Base-by-base conservation (phyloP, 1,140 invertebrate genomes). In the Penaeus vannamei region DNA sequence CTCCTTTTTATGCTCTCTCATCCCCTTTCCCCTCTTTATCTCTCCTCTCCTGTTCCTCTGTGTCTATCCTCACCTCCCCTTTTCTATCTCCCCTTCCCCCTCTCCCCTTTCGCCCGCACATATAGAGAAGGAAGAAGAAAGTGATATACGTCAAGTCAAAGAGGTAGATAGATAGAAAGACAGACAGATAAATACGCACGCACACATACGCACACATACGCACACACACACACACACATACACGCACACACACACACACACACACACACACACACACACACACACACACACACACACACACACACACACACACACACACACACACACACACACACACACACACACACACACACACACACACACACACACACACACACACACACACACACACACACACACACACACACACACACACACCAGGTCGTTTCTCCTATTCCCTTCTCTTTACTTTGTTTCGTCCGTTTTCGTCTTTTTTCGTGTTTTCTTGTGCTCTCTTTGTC, bases 211-310 rank as follows among this genome's bases (percentile, higher is more conserved):
- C 19, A 36, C n/a, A 79, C n/a, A 79, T 42, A 79, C n/a, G 23
- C n/a, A 79, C n/a, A 79, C n/a, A 79, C n/a, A 79, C n/a, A 79
- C n/a, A 79, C n/a, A 79, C n/a, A 79, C n/a, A 79, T 36, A 79
- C n/a, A 79, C n/a, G 23, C n/a, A 79, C n/a, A 79, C n/a, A 79
- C 29, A 36, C 29, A 36, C 29, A 36, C 29, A 36, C 29, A 36
- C 29, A 36, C 29, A 36, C 29, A 36, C 29, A 36, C 76, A 29
- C 76, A 29, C 76, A 29, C 76, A 29, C 76, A 29, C 76, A 29
- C 76, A 29, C 76, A 29, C 76, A 29, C 76, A 29, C 76, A 29
- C 76, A 29, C 76, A 3, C 76, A 29, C 19, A 29, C 76, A 29
- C 76, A 79, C 36, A 79, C 76, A 19, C 19, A 79, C 4, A 32